phyloP scores from a whole-genome alignment of 2,888 invertebrate species.

The Eustalomyia histrio region DNA sequence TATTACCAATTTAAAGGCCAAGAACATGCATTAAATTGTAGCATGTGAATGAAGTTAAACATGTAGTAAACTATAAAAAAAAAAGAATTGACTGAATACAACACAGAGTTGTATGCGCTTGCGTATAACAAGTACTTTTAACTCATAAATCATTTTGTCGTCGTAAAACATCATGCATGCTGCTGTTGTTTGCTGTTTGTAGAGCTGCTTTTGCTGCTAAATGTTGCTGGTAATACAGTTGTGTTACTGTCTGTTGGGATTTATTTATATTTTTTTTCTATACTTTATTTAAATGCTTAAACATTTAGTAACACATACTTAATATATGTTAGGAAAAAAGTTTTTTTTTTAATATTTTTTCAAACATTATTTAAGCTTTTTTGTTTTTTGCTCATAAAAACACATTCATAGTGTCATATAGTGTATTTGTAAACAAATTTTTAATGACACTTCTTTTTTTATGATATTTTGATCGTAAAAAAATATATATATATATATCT shows the following conservation, averaged over 20 bases:
- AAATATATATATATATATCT: not conserved
- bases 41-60: conserved; percentile 64
- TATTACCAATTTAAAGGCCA: conserved; percentile 67
- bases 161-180: conserved; percentile 68
- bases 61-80: conserved; percentile 53
- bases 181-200: conserved; percentile 49
- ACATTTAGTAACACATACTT: conserved; percentile 78
- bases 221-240: conserved; percentile 46
- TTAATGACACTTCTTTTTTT: conserved; percentile 61
- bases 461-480: conserved; percentile 38
- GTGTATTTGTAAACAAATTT: conserved; percentile 66
- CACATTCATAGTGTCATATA: conserved; percentile 57
- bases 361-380: not conserved
- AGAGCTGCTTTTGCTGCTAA: conserved; percentile 49
- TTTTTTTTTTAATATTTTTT: conserved; percentile 42
- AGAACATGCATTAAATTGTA: conserved; percentile 68
- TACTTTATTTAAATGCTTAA: conserved; percentile 58
- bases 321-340: conserved; percentile 61
- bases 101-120: conserved; percentile 73
- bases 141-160: conserved; percentile 76
- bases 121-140: conserved; percentile 69
- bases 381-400: conserved; percentile 53
- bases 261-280: conserved; percentile 43
- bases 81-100: conserved; percentile 39
- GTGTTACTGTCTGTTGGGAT: conserved; percentile 36